phyloP scores from a whole-genome alignment of 2,797 vertebrate genomes.

The Microhierax caerulescens region DNA sequence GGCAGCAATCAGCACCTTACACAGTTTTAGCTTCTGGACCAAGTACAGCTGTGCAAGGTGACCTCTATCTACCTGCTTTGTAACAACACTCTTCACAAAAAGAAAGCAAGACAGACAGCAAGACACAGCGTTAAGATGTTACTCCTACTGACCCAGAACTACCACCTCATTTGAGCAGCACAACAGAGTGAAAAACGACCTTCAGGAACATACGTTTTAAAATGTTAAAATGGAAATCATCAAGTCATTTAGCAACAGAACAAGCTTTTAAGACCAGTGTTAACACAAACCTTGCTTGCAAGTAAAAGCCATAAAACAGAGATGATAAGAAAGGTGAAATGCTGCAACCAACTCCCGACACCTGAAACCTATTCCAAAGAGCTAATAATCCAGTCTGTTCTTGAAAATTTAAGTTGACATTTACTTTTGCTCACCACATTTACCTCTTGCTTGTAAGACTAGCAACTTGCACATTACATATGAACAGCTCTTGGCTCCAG shows the following conservation, averaged over 20 bases:
- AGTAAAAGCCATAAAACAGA: not conserved
- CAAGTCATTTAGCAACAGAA: not conserved
- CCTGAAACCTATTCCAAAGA: not conserved
- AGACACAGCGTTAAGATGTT: not conserved
- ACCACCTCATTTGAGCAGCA: not conserved
- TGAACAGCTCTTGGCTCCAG: not conserved
- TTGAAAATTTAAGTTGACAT: not conserved
- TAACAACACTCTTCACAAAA: not conserved
- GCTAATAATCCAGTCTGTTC: not conserved
- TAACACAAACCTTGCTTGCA: not conserved
- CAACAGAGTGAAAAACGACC: not conserved
- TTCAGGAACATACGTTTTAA: not conserved
- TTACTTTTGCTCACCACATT: not conserved
- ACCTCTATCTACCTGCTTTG: not conserved
- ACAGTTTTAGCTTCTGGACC: not conserved
- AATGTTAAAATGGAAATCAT: not conserved
- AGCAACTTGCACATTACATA: not conserved
- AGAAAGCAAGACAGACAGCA: not conserved
- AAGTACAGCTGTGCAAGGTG: not conserved
- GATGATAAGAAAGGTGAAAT: not conserved
- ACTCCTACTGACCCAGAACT: not conserved
- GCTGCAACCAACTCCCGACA: not conserved
- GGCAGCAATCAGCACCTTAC: not conserved
- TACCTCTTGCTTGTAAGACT: not conserved
- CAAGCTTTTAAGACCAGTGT: not conserved